Conservation (phyloP, 2,113 vertebrate genomes). For the Phycodurus eques region DNA sequence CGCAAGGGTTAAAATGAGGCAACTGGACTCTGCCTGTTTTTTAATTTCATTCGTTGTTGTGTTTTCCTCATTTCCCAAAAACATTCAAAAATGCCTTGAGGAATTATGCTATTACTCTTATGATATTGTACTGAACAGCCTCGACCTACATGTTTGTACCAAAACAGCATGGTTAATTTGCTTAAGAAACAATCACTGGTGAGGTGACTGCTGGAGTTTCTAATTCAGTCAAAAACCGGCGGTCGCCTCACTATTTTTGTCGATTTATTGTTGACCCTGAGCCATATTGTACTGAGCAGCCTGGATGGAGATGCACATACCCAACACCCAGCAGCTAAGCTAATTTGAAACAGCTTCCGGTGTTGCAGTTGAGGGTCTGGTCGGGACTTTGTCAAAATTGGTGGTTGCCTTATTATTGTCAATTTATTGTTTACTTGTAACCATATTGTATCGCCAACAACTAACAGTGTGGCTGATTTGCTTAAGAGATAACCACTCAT, state of each 20-base stretch:
- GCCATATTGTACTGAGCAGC: background rate
- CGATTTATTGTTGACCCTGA: background rate
- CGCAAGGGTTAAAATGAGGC: no score
- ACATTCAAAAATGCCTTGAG: no score
- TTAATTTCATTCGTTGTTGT: no score
- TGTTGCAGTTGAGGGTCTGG: no score
- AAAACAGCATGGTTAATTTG: background rate
- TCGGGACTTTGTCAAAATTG: no score
- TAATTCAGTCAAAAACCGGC: background rate
- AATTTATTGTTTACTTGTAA: no score
- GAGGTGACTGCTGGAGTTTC: background rate
- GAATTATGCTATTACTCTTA: no score
- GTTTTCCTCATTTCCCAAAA: no score
- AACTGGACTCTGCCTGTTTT: no score
- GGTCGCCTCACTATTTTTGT: background rate
- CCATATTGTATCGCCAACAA: background rate
- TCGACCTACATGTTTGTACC: background rate
- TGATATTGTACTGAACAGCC: background rate
- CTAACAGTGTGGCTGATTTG: background rate
- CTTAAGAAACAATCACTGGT: background rate
- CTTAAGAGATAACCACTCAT: no score
- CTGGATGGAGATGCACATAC: background rate
- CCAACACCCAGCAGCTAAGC: background rate
- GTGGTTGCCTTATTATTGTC: no score
- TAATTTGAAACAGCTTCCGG: no score